Conservation (phyloP, 1,140 invertebrate genomes). For the Drosophila repleta region DNA sequence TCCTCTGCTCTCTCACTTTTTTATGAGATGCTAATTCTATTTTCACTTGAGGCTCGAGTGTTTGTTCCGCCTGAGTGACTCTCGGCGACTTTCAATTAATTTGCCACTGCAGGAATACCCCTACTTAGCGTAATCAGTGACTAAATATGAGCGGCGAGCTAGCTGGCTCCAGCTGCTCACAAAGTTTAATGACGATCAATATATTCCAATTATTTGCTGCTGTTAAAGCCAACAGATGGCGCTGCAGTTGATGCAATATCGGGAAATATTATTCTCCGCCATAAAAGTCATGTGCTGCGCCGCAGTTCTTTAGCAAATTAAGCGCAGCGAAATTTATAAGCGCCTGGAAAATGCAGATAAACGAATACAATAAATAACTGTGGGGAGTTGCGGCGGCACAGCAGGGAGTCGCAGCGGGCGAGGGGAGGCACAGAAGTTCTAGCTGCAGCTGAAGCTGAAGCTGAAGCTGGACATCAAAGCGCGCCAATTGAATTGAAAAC, state of each 20-base stretch:
- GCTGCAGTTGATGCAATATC: slow-evolving; percentile 13
- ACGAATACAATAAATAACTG: slow-evolving; percentile 53
- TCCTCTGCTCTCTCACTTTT: slow-evolving; percentile 13
- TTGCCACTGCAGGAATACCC: slow-evolving; percentile 18
- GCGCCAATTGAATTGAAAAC: slow-evolving; percentile 46
- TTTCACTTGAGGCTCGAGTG: slow-evolving; percentile 45
- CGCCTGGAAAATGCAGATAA: slow-evolving; percentile 54
- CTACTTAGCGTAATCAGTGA: slow-evolving; percentile 13
- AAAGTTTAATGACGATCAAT: neutral
- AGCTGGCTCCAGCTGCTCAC: neutral
- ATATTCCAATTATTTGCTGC: neutral
- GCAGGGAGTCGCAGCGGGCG: slow-evolving; percentile 8
- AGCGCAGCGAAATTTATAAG: slow-evolving; percentile 54
- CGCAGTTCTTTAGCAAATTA: slow-evolving; percentile 45
- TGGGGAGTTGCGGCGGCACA: neutral
- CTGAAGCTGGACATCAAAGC: slow-evolving; percentile 45
- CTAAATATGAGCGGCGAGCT: neutral
- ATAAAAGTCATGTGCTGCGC: slow-evolving; percentile 36
- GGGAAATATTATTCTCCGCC: slow-evolving; percentile 29
- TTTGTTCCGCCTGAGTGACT: slow-evolving; percentile 54
- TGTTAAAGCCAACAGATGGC: slow-evolving; percentile 9
- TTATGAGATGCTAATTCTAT: slow-evolving; percentile 71
- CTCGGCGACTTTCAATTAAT: slow-evolving; percentile 68
- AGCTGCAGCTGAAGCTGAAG: slow-evolving; percentile 16
- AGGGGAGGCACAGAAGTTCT: too few species aligned